These are phyloP conservation scores for Thalassophryne amazonica DNA, from an alignment of 2,797 vertebrate species.

Conservation along the genomic window DNA sequence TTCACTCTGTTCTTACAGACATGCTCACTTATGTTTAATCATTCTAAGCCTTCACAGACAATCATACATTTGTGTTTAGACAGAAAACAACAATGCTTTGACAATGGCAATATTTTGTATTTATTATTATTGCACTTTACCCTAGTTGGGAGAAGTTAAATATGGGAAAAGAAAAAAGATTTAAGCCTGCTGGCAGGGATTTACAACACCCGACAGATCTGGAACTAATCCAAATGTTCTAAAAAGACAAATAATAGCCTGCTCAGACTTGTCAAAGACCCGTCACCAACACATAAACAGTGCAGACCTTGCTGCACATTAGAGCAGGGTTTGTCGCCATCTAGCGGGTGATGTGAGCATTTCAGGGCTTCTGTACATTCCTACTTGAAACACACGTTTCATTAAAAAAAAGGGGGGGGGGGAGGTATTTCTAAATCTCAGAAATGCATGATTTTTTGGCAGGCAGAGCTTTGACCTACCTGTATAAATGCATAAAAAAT, in stretches of 20 bases:
- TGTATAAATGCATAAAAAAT: no score
- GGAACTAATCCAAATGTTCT: conserved; percentile 10
- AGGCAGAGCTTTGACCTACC: no score
- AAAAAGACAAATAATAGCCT: no score
- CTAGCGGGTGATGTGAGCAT: no score
- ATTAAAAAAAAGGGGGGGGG: no score
- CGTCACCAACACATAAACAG: conserved; percentile 21
- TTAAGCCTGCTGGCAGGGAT: conserved; percentile 11
- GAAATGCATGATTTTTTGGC: no score
- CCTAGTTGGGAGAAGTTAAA: conserved; percentile 7
- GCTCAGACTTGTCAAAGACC: conserved; percentile 14
- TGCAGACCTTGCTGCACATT: background rate
- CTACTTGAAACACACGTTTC: no score
- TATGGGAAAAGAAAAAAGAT: conserved; percentile 10
- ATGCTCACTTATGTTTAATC: no score
- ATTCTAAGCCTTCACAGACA: background rate
- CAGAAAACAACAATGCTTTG: conserved; percentile 12
- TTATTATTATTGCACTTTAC: conserved; percentile 18
- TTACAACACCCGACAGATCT: conserved; percentile 10
- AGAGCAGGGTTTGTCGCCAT: no score
- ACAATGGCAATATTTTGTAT: background rate
- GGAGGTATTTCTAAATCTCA: no score
- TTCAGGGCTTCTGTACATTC: no score
- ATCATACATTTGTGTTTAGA: conserved; percentile 7
- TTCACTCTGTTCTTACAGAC: no score